Percentiles rank a stretch among this genome's conserved stretches.
These are phyloP conservation scores for Cinclus cinclus DNA, from an alignment of 2,113 vertebrate species.

Conservation along the genomic window DNA sequence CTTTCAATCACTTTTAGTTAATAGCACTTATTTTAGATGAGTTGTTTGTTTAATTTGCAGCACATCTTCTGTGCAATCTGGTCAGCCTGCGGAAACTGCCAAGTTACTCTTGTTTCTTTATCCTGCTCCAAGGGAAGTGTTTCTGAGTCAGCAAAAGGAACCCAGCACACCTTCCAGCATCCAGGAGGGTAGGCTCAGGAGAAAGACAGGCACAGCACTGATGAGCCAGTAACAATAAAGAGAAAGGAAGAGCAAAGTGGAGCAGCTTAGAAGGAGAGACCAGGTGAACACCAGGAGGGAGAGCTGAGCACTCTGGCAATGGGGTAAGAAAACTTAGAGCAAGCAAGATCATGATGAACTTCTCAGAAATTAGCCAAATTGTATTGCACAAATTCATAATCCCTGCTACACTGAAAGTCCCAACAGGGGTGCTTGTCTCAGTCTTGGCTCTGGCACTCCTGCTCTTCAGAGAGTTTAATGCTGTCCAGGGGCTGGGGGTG, in stretches of 20 bases:
- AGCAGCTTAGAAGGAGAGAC: neutral
- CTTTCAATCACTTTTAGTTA: neutral
- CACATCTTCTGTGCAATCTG: neutral
- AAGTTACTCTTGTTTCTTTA: neutral
- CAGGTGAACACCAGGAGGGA: slow-evolving; percentile 42
- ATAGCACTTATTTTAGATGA: neutral
- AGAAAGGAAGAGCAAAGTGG: slow-evolving; percentile 9
- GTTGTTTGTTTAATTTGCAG: neutral
- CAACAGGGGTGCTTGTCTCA: neutral
- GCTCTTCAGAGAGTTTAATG: neutral
- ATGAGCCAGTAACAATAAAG: neutral
- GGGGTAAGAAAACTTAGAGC: neutral
- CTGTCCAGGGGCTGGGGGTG: neutral
- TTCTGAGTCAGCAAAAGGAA: neutral
- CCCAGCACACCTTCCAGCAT: neutral
- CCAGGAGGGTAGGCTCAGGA: neutral
- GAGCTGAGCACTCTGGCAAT: neutral
- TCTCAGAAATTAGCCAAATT: neutral
- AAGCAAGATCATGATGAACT: neutral
- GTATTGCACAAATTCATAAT: neutral
- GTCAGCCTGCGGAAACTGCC: neutral
- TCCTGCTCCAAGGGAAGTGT: neutral
- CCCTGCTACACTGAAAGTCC: neutral
- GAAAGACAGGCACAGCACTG: neutral
- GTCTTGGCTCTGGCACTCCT: neutral